phyloP scores from a whole-genome alignment of 2,113 vertebrate genomes.

The Ictalurus punctatus region DNA sequence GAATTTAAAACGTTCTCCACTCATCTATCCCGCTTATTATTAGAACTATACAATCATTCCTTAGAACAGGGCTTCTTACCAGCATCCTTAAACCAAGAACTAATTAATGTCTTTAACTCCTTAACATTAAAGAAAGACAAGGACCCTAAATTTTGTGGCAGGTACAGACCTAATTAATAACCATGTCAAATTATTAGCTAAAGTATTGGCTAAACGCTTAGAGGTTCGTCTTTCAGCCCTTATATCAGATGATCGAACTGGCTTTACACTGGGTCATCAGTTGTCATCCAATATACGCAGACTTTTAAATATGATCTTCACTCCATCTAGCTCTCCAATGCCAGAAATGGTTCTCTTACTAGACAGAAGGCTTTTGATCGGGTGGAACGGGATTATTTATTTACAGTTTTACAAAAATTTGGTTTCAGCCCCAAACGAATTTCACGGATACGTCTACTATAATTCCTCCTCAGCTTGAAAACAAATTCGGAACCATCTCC shows the following conservation, averaged over 20 bases:
- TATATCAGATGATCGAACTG: slow-evolving; percentile 13
- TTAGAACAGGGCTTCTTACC: neutral
- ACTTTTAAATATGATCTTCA: neutral
- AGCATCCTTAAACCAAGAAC: neutral
- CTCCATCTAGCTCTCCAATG: neutral
- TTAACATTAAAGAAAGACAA: neutral
- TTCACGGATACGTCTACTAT: neutral
- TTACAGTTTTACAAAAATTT: neutral
- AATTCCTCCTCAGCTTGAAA: neutral
- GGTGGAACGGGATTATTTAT: neutral
- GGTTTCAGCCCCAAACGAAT: neutral
- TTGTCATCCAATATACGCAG: neutral
- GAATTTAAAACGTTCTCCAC: neutral
- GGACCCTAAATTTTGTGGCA: neutral
- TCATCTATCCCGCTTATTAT: neutral
- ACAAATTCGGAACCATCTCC: neutral
- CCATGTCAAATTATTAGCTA: neutral
- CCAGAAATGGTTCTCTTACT: neutral
- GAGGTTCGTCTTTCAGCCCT: neutral
- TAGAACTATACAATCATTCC: neutral
- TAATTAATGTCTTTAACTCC: neutral
- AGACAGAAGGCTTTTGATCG: neutral
- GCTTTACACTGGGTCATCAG: neutral
- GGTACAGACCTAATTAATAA: neutral
- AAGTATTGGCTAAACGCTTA: neutral